Percentiles rank a stretch among this genome's conserved stretches.
Conservation (phyloP, 1,140 invertebrate species). For the Agrypnia vestita region DNA sequence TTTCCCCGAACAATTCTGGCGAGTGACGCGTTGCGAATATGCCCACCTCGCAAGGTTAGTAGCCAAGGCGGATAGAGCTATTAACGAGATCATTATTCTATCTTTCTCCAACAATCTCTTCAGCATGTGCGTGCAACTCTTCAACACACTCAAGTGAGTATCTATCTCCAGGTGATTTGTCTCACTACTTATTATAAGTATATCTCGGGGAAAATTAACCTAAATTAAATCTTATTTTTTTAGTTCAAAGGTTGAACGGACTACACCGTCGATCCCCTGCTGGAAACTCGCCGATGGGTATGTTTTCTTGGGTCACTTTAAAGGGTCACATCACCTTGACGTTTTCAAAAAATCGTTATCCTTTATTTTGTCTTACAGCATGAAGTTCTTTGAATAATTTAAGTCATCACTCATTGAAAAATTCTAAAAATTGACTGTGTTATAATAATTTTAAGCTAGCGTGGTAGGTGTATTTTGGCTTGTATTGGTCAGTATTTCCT, state of each 20-base stretch:
- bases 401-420: no score
- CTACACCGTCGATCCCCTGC: neutral
- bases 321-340: no score
- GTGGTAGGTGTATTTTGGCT: no score
- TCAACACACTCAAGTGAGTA: conserved; percentile 77
- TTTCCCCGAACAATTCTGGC: conserved; percentile 74
- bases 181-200: neutral
- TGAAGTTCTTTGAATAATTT: no score
- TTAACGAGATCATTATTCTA: conserved; percentile 76
- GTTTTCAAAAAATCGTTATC: no score
- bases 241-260: neutral
- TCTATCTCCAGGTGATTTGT: neutral
- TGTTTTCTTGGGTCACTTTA: neutral
- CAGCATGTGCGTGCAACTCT: conserved; percentile 78
- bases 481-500: no score
- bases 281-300: conserved; percentile 7
- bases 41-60: conserved; percentile 75
- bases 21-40: conserved; percentile 73
- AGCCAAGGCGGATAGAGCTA: conserved; percentile 72
- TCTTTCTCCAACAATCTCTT: conserved; percentile 79
- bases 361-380: no score
- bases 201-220: neutral
- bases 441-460: no score
- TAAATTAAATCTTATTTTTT: neutral
- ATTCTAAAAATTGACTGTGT: no score